These are phyloP conservation scores for Parus major DNA, from an alignment of 2,113 vertebrate genomes.

Conservation along the genomic window DNA sequence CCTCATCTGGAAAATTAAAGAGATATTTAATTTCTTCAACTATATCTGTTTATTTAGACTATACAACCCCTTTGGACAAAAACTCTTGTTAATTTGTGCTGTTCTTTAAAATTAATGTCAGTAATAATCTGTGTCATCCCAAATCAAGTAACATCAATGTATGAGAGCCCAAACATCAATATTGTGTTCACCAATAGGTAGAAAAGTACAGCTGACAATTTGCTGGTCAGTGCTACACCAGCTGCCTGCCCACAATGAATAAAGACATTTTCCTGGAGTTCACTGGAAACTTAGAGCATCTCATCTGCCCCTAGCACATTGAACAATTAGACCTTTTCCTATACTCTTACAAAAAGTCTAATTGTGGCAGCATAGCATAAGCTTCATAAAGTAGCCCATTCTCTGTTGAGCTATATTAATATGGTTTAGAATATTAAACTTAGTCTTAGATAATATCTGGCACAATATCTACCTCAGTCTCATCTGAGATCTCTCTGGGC, in stretches of 20 bases:
- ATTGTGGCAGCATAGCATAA: background rate
- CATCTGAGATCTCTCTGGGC: background rate
- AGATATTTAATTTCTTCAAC: background rate
- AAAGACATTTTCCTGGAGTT: background rate
- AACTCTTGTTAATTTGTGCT: background rate
- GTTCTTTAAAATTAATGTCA: background rate
- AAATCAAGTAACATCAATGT: background rate
- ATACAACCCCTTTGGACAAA: background rate
- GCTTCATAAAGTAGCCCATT: background rate
- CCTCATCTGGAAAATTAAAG: background rate
- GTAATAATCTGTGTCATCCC: background rate
- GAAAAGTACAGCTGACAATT: background rate
- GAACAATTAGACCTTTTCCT: background rate
- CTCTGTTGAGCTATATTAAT: background rate
- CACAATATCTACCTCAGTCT: background rate
- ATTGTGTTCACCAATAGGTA: background rate
- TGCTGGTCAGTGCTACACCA: fast-evolving
- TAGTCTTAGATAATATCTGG: background rate
- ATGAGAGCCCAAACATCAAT: background rate
- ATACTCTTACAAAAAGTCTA: background rate
- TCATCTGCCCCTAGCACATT: background rate
- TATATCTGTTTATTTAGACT: background rate
- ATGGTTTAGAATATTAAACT: conserved; percentile 1
- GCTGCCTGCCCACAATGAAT: background rate
- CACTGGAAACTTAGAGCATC: background rate